Evolutionary conservation across 2,888 invertebrate genomes (phyloP).

Genomic region (Apamea monoglypha): DNA sequence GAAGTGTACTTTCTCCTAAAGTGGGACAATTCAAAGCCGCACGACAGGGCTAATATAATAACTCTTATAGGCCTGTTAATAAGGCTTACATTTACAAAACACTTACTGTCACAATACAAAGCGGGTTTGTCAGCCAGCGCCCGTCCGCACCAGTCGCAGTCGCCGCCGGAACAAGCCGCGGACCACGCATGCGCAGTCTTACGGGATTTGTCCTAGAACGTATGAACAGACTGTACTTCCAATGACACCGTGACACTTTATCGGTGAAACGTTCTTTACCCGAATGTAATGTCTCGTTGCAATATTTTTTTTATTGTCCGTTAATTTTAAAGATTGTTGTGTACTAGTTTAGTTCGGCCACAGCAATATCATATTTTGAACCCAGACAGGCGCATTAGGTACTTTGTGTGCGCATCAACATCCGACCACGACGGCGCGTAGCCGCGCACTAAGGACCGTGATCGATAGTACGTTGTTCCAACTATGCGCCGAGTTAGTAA

Average conservation of each 20-base stretch:
- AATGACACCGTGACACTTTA: conserved; percentile 47
- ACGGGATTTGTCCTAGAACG: conserved; percentile 93
- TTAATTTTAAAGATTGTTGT: neutral
- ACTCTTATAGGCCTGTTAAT: neutral
- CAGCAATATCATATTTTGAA: neutral
- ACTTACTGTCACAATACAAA: conserved; percentile 96
- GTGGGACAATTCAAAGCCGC: neutral
- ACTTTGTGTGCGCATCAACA: too few species aligned
- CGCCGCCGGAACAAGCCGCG: conserved; percentile 91
- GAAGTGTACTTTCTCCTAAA: neutral
- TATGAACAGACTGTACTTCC: conserved; percentile 53
- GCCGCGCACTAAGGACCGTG: too few species aligned
- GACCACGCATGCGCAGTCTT: conserved; percentile 95
- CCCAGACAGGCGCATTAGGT: too few species aligned
- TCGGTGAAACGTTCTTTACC: conserved; percentile 20
- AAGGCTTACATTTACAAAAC: neutral
- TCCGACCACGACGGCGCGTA: too few species aligned
- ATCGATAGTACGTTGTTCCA: too few species aligned
- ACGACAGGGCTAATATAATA: neutral
- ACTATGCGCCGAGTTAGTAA: too few species aligned
- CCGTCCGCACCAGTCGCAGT: conserved; percentile 95
- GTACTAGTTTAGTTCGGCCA: neutral
- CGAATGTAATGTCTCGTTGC: neutral
- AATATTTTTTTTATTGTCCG: neutral
- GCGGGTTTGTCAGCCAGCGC: conserved; percentile 94